Percentiles rank a stretch among this genome's conserved stretches.
Conservation (phyloP, 2,888 invertebrate species). For the Tiliacea aurago region DNA sequence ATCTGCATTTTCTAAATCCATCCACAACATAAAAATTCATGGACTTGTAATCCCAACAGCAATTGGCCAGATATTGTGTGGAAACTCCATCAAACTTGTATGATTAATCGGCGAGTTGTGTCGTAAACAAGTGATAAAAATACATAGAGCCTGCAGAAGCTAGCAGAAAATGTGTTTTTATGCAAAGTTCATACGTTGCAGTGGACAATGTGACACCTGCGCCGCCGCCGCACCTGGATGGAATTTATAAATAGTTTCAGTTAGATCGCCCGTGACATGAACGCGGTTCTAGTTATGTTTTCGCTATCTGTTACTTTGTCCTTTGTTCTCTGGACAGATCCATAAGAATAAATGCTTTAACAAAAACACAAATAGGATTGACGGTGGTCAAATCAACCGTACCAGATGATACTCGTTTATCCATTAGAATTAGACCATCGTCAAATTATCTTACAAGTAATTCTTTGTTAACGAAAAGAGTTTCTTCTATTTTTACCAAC, state of each 20-base stretch:
- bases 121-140: constrained; percentile 64
- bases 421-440: not conserved
- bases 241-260: constrained; percentile 85
- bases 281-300: constrained; percentile 54
- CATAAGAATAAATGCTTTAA: not conserved
- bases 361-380: not conserved
- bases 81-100: constrained; percentile 59
- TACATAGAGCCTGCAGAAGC: constrained; percentile 56
- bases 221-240: constrained; percentile 82
- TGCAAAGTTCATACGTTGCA: constrained; percentile 85
- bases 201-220: constrained; percentile 87
- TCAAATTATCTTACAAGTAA: not conserved
- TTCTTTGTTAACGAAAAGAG: not conserved
- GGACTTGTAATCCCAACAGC: constrained; percentile 46
- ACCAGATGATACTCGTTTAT: not conserved
- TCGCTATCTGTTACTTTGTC: constrained; percentile 27
- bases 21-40: constrained; percentile 31
- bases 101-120: constrained; percentile 53
- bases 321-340: constrained; percentile 14
- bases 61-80: constrained; percentile 42
- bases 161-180: constrained; percentile 79
- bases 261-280: constrained; percentile 72
- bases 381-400: not conserved
- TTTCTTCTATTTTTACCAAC: constrained; percentile 15
- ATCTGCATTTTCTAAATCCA: constrained; percentile 24